A percentile compares a stretch with the other conserved stretches of the same genome.
Conservation (phyloP, 2,797 vertebrate species). For the Propithecus perrieri region DNA sequence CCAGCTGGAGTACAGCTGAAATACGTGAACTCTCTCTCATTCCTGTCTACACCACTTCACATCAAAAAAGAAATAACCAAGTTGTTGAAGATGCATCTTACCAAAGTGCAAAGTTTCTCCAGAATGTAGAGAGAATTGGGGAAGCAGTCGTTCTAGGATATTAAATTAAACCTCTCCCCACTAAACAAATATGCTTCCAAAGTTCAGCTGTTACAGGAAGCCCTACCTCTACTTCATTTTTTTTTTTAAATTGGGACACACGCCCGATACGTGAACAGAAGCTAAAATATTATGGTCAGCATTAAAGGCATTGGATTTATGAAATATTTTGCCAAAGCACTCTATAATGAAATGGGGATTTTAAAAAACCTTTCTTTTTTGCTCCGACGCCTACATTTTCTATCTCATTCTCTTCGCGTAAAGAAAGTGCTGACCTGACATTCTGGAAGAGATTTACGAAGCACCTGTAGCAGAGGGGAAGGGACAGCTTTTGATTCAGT, state of each 20-base stretch:
- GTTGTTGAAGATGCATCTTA: not conserved
- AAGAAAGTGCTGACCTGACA: slow-evolving; percentile 37
- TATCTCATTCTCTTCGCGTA: not conserved
- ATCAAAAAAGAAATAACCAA: not conserved
- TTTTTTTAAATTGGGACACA: not conserved
- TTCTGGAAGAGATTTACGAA: slow-evolving; percentile 34
- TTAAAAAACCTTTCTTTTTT: not conserved
- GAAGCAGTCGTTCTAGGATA: slow-evolving; percentile 36
- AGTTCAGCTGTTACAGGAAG: slow-evolving; percentile 48
- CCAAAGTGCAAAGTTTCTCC: slow-evolving; percentile 43
- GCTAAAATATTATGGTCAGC: not conserved
- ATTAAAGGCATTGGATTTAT: not conserved
- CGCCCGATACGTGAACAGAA: not conserved
- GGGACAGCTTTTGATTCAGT: slow-evolving; percentile 34
- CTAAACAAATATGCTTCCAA: slow-evolving; percentile 58
- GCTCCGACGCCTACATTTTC: not conserved
- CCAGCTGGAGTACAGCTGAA: not conserved
- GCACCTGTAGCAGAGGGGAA: not conserved
- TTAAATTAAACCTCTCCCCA: slow-evolving; percentile 52
- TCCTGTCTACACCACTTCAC: not conserved
- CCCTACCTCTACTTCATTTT: not conserved
- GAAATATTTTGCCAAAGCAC: not conserved
- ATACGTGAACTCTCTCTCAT: not conserved
- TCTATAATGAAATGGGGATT: not conserved
- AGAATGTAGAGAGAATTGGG: slow-evolving; percentile 26